phyloP scores from a whole-genome alignment of 2,888 invertebrate genomes.

The Noctuana brunneofusca region DNA sequence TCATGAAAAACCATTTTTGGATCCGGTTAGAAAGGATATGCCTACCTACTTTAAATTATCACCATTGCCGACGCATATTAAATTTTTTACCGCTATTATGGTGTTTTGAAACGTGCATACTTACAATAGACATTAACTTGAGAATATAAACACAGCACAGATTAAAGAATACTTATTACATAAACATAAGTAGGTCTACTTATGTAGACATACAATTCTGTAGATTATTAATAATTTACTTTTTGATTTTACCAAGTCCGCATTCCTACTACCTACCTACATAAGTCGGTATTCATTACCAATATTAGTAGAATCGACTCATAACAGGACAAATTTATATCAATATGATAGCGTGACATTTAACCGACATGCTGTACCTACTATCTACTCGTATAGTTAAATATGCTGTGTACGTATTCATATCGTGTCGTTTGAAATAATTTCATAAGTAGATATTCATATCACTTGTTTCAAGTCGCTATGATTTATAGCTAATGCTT shows the following conservation, averaged over 20 bases:
- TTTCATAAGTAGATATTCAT: constrained; percentile 9
- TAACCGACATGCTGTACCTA: background rate
- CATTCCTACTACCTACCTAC: no score
- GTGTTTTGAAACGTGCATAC: no score
- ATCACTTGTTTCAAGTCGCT: constrained; percentile 2
- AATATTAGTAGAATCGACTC: background rate
- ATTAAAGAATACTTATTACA: no score
- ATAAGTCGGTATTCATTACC: no score
- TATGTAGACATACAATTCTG: no score
- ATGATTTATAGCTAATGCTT: constrained; percentile 23
- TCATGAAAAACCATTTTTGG: background rate
- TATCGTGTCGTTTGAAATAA: constrained; percentile 12
- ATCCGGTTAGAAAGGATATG: constrained; percentile 13
- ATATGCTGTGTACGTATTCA: background rate
- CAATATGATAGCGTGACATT: no score
- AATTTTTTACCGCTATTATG: background rate
- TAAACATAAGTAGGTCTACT: no score
- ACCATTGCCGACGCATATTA: background rate
- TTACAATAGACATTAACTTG: no score
- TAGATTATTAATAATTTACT: no score
- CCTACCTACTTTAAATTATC: constrained; percentile 5
- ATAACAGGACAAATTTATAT: background rate
- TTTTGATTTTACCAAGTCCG: no score
- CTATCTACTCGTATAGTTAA: no score
- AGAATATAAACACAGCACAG: no score